Base-by-base conservation (phyloP, 2,113 vertebrate genomes). In the Varanus salvator region DNA sequence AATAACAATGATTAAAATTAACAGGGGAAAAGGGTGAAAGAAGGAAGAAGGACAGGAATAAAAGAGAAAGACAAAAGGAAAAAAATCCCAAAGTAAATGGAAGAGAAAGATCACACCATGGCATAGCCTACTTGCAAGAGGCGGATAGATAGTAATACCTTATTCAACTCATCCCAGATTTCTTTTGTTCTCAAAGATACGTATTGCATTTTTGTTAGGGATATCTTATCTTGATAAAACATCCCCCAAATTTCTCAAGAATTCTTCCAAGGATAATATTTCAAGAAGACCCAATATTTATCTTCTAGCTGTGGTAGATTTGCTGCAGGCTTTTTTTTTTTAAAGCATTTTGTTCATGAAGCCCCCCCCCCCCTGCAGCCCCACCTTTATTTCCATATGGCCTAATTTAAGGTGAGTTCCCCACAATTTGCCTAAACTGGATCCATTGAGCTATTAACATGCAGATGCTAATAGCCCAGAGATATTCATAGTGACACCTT, bases 371-470 rank as follows among this genome's bases (percentile, higher is more conserved):
- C 29, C 38, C 38, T 44, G 38, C 38, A 44, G 17, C 52, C 54
- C 54, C 80, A 19, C 15, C 50, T 90, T 87, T 77, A 75, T 90
- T 90, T 93, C 93, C 90, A 94, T 81, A 44, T 87, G 94, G 92
- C 90, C 93, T 88, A 92, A 72, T 87, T 93, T 87, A 93, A 89
- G 90, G 85, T 34, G 44, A 89, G 89, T 89, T 64, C 90, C 90
- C 87, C 11, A 69, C 91, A 85, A 74, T 78, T 88, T 89, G 91
- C 90, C 83, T 6, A 64, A 91, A 78, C 68, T 86, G 85, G 77
- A 90, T 80, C 90, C 87, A 15, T 72, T 52, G 90, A 90, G 84
- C 68, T 81, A 60, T 48, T 68, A 68, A 90, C 83, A 90, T 90
- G 83, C 82, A 90, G 88, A 85, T 90, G 88, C 80, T 80, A 90